Base-by-base conservation (phyloP, 2,888 invertebrate genomes). In the Drosophila nr. perissopoda region DNA sequence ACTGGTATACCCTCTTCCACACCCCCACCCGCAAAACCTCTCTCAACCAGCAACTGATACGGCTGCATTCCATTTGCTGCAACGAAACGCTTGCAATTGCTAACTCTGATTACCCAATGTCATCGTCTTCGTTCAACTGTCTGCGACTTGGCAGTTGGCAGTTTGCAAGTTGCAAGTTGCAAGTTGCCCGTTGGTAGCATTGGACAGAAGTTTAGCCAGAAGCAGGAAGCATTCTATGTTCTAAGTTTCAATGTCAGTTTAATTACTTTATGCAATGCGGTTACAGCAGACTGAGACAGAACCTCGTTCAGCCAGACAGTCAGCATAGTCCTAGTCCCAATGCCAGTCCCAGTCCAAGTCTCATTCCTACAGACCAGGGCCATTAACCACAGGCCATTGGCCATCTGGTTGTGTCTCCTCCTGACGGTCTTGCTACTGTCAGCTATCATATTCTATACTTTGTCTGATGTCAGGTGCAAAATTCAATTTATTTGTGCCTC, bases 241-340 rank as follows among this genome's bases (percentile, higher is more conserved):
- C 90, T 88, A 89, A 85, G 90, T 88, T 86, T 86, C 86, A 90
- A 85, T 86, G 86, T 89, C 86, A 87, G 86, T 88, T 86, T 89
- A 86, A 86, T 86, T 86, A 88, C 90, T 89, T 86, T 85, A 86
- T 86, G 88, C 89, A 82, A 80, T 86, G 80, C 71, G 69, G 78
- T 58, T 68, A 45, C 87, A 60, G 72, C 76, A 73, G 69, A 63
- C 69, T 56, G 72, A 75, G 67, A 62, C 68, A 69, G 80, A 62
- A 62, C 62, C 27, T 59, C 51, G 38, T 60, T 36, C 59, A 64
- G 16, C 25, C 27, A 45, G 16, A 45, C 25, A 45, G 25, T 2
- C 16, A 16, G 25, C 45, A 25, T 45, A 45, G 31, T 10, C 40
- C 21, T n/a, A 38, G 21, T 31, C 38, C 4, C 27, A 72, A 42